These are phyloP conservation scores for Ginglymostoma cirratum DNA, from an alignment of 2,113 vertebrate genomes.

Conservation along the genomic window DNA sequence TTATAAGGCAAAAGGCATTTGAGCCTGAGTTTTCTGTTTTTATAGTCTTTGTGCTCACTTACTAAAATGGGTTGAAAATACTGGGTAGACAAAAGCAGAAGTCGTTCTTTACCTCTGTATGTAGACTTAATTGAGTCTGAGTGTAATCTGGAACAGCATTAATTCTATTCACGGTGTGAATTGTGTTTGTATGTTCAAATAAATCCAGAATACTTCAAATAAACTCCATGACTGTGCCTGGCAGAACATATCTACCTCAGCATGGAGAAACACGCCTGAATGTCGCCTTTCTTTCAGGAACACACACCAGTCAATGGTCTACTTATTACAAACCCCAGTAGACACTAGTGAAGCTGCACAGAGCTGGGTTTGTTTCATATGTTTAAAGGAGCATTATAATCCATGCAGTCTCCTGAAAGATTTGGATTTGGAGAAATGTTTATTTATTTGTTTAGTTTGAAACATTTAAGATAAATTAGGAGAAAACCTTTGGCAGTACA, in stretches of 20 bases:
- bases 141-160: background rate
- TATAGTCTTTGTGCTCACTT: background rate
- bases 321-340: background rate
- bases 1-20: background rate
- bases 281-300: background rate
- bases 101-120: background rate
- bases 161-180: background rate
- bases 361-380: background rate
- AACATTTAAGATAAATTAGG: background rate
- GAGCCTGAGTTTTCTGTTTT: background rate
- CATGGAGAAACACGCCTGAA: background rate
- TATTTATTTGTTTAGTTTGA: slow-evolving; percentile 22
- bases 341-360: background rate
- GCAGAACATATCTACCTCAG: background rate
- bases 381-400: slow-evolving; percentile 9
- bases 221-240: background rate
- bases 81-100: background rate
- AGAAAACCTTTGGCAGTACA: background rate
- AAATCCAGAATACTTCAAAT: background rate
- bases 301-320: background rate
- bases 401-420: background rate
- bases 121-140: background rate
- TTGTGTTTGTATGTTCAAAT: background rate
- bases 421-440: background rate
- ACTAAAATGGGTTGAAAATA: background rate